These are phyloP conservation scores for Ceratitis capitata DNA, from an alignment of 1,140 invertebrate species.

Conservation along the genomic window DNA sequence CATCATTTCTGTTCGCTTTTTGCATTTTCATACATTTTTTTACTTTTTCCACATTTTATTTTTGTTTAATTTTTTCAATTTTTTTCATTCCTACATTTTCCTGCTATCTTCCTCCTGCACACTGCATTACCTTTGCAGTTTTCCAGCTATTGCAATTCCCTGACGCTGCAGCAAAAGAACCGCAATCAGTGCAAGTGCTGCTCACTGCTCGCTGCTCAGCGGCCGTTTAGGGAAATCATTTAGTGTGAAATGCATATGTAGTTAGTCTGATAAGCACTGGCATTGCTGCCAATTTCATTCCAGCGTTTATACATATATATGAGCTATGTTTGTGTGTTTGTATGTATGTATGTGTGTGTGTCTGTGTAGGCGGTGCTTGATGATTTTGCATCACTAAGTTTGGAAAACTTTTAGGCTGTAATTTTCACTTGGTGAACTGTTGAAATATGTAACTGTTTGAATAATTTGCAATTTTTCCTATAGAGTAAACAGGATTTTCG, in stretches of 20 bases:
- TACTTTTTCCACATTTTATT: too few relatives aligned
- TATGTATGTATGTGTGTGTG: neutral
- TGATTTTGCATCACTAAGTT: neutral
- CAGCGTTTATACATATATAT: too few relatives aligned
- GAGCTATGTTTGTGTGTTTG: neutral
- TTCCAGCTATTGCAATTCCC: neutral
- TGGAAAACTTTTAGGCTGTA: neutral
- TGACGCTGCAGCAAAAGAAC: neutral
- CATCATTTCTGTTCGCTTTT: too few relatives aligned
- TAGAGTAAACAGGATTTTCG: conserved; percentile 12
- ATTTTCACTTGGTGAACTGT: neutral
- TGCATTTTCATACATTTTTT: too few relatives aligned
- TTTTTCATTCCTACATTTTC: neutral
- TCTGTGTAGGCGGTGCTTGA: neutral
- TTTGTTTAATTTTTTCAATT: neutral
- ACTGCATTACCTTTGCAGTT: neutral
- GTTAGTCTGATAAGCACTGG: neutral
- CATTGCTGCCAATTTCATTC: neutral
- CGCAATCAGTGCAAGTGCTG: conserved; percentile 28
- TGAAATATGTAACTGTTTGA: conserved; percentile 7
- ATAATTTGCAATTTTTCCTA: conserved; percentile 30
- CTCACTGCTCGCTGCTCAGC: too few relatives aligned
- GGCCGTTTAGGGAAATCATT: conserved; percentile 14
- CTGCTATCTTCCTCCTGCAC: neutral
- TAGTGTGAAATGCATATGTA: neutral